Evolutionary conservation across 2,888 invertebrate species (phyloP), one percentile per base, ranked within the genome.

Genomic region (Dastarcus helophoroides): DNA sequence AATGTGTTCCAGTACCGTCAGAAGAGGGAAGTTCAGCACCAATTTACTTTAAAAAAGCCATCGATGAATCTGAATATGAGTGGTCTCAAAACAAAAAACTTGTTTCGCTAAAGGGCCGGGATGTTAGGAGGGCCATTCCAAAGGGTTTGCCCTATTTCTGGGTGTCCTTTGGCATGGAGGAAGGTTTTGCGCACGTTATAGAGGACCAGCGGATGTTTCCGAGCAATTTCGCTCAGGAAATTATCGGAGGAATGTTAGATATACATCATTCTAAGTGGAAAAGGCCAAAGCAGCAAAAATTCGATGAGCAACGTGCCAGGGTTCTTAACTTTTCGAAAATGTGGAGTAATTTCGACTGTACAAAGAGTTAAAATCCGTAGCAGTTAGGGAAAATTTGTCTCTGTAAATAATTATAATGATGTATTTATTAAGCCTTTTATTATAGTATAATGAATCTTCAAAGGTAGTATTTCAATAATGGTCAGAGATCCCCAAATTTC

Each of bases 11-110:
- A 0, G 47, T 93, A 36, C 79, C 82, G 3, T 71, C 73, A 46
- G 85, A 89, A 58, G 69, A 77, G 10, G 90, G 88, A 2, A 89
- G 91, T 48, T 65, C 82, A 63, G 88, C 90, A 3, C 88, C 94
- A 1, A 91, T 97, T 50, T 97, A 93, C 62, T 97, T 97, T 60
- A 94, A 94, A 71, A 98, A 98, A 70, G 95, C 94, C 0, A 76
- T 98, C 33, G 71, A 86, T 48, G 97, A 98, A 58, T 89, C 88
- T 41, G 97, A 94, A 62, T 73, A 75, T 10, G 94, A 95, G 62
- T 98, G 95, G 94, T 73, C 88, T 3, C 79, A 81, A 50, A 98
- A 98, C 56, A 93, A 90, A 55, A 95, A 97, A 66, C 54, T 91
- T 17, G 70, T 90, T 2, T 75, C 81, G 28, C 59, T 89, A 3